These are phyloP conservation scores for Zygothrica quintamaculata DNA, from an alignment of 2,888 invertebrate species.

Conservation along the genomic window DNA sequence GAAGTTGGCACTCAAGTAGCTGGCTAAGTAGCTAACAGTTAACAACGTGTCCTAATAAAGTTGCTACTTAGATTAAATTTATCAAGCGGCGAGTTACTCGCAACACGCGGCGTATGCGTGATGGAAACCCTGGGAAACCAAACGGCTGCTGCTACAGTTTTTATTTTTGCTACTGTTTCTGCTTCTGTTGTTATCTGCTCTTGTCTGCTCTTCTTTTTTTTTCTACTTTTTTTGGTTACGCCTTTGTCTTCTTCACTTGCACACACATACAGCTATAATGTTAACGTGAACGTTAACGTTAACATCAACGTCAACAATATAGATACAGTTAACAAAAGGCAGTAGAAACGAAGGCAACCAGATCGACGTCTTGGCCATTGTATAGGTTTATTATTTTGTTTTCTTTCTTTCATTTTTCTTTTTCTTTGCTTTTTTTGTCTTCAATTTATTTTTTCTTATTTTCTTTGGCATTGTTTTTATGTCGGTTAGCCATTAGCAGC, in stretches of 20 bases:
- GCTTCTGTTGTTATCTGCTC: neutral
- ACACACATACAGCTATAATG: conserved; percentile 31
- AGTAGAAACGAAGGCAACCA: neutral
- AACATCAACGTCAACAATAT: conserved; percentile 3
- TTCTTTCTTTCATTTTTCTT: conserved; percentile 32
- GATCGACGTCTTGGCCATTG: conserved; percentile 12
- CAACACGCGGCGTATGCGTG: conserved; percentile 56
- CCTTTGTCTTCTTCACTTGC: conserved; percentile 38
- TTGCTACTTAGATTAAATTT: conserved; percentile 62
- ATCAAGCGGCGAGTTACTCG: conserved; percentile 31
- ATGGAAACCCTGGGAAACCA: conserved; percentile 41
- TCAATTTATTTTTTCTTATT: conserved; percentile 32
- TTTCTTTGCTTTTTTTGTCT: conserved; percentile 37
- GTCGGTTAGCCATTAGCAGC: conserved; percentile 70
- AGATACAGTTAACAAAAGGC: neutral
- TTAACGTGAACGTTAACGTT: conserved; percentile 29
- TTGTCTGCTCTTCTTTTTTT: neutral
- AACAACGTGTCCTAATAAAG: conserved; percentile 79
- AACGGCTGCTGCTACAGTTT: conserved; percentile 34
- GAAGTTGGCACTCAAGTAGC: conserved; percentile 76
- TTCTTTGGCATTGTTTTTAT: conserved; percentile 36
- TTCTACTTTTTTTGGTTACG: conserved; percentile 17
- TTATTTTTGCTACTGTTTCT: neutral
- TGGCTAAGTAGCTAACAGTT: conserved; percentile 68
- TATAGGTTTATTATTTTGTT: conserved; percentile 37